Conservation (phyloP, 1,140 invertebrate species). For the Chironomus tepperi region DNA sequence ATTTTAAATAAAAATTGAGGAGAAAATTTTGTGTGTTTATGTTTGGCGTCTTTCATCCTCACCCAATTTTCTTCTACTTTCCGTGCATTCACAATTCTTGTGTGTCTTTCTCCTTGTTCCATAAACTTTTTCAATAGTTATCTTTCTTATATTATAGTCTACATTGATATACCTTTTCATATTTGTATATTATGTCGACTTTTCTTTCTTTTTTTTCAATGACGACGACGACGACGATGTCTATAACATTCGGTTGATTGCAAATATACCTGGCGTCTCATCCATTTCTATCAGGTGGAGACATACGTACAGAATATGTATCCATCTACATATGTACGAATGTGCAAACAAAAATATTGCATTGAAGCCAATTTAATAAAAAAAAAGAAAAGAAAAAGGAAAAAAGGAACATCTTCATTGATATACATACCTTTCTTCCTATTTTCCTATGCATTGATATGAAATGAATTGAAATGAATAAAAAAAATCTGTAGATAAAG, state of each 20-base stretch:
- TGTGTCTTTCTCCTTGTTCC: background rate
- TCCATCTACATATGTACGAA: background rate
- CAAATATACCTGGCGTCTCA: constrained; percentile 11
- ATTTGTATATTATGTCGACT: no score
- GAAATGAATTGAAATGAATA: constrained; percentile 14
- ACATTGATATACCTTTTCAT: no score
- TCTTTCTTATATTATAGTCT: no score
- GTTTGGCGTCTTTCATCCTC: background rate
- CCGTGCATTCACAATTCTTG: background rate
- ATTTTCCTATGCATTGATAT: background rate
- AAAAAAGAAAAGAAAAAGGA: background rate
- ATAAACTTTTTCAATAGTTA: no score
- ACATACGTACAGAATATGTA: no score
- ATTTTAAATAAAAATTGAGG: background rate
- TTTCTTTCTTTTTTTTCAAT: no score
- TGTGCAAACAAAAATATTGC: background rate
- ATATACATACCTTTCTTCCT: background rate
- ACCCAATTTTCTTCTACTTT: background rate
- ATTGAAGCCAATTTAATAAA: constrained; percentile 9
- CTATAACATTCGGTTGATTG: constrained; percentile 6
- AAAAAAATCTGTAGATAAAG: background rate
- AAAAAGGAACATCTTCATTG: background rate
- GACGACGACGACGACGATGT: background rate
- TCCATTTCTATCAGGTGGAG: background rate
- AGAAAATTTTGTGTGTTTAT: background rate